Evolutionary conservation across 2,888 invertebrate genomes (phyloP).

Genomic region (Sylvicola cinctus): DNA sequence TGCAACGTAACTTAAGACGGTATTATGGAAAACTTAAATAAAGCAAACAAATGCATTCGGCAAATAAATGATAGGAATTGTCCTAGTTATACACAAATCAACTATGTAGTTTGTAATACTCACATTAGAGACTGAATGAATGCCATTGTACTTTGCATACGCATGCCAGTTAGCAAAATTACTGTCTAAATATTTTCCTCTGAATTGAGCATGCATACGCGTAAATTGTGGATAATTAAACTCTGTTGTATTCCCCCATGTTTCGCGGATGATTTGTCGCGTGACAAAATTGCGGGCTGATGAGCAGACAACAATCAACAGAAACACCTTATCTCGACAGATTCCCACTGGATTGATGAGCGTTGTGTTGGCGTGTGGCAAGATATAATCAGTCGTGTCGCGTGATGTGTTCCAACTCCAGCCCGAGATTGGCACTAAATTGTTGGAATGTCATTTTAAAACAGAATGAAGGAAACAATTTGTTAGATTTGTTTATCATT

Average conservation of each 20-base stretch:
- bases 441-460: too few relatives aligned
- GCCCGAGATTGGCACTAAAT: constrained; percentile 32
- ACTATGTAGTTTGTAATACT: too few relatives aligned
- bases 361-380: constrained; percentile 45
- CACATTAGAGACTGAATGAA: too few relatives aligned
- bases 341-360: constrained; percentile 37
- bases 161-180: constrained; percentile 15
- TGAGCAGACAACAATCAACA: constrained; percentile 58
- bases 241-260: constrained; percentile 23
- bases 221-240: constrained; percentile 21
- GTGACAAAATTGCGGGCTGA: constrained; percentile 44
- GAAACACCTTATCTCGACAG: constrained; percentile 31
- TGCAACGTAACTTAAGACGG: too few relatives aligned
- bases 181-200: constrained; percentile 16
- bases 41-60: too few relatives aligned
- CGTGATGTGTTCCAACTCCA: constrained; percentile 58
- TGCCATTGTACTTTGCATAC: neutral
- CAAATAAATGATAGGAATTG: too few relatives aligned
- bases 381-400: constrained; percentile 48
- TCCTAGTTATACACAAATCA: too few relatives aligned
- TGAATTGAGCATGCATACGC: constrained; percentile 17
- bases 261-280: constrained; percentile 28
- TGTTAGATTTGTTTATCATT: too few relatives aligned
- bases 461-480: too few relatives aligned
- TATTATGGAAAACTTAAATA: too few relatives aligned